A percentile compares a stretch with the other conserved stretches of the same genome.
These are phyloP conservation scores for Nycticorax nycticorax DNA, from an alignment of 2,113 vertebrate genomes.

Conservation along the genomic window DNA sequence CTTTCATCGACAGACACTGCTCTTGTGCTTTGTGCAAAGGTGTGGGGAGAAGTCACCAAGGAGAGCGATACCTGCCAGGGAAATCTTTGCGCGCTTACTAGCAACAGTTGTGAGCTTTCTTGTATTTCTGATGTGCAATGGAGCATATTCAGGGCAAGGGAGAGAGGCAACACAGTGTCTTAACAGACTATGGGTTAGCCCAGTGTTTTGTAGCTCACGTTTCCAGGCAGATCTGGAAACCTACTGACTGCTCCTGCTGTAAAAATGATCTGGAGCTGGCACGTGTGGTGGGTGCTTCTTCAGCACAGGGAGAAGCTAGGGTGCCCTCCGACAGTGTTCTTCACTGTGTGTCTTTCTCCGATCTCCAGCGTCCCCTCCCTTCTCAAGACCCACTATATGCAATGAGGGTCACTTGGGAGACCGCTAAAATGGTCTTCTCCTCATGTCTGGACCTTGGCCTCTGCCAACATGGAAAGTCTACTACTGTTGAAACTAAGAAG, in stretches of 20 bases:
- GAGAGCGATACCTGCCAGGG: neutral
- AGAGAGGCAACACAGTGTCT: neutral
- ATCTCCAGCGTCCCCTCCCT: neutral
- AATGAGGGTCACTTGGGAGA: neutral
- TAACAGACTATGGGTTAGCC: neutral
- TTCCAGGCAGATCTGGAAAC: neutral
- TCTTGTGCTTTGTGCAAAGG: neutral
- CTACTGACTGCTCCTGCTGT: neutral
- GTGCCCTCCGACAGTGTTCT: neutral
- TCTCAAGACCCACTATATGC: neutral
- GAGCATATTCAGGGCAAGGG: neutral
- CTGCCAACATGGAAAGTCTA: neutral
- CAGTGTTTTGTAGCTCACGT: neutral
- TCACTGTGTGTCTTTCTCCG: neutral
- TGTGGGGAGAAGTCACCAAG: neutral
- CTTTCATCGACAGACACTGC: neutral
- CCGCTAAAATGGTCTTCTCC: neutral
- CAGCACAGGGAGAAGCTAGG: neutral
- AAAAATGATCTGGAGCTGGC: neutral
- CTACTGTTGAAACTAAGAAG: neutral
- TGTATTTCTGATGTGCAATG: neutral
- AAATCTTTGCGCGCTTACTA: neutral
- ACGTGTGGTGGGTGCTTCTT: neutral
- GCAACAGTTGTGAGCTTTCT: neutral
- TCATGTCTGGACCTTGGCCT: neutral